These are phyloP conservation scores for Andricus quercusramuli DNA, from an alignment of 2,888 invertebrate species.

Conservation along the genomic window DNA sequence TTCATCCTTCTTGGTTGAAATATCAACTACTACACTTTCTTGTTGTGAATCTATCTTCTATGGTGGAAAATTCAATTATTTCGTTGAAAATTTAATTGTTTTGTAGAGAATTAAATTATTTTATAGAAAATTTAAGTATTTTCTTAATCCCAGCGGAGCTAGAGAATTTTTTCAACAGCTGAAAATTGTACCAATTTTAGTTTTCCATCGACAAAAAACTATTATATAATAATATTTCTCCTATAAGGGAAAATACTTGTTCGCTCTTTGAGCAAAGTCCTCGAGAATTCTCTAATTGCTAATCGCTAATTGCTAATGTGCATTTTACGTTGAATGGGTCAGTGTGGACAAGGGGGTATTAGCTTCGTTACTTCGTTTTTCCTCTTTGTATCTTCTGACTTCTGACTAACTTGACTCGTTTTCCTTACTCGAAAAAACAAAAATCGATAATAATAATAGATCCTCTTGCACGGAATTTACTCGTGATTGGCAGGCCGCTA, in stretches of 20 bases:
- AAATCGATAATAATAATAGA: neutral
- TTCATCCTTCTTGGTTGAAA: too few relatives aligned
- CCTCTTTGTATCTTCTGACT: neutral
- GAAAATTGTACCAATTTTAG: too few relatives aligned
- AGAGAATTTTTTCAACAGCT: too few relatives aligned
- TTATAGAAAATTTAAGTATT: too few relatives aligned
- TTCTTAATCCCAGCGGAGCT: too few relatives aligned
- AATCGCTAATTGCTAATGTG: conserved; percentile 22
- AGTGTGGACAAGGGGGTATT: conserved; percentile 2
- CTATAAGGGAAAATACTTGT: neutral
- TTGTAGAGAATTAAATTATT: too few relatives aligned
- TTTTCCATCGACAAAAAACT: too few relatives aligned
- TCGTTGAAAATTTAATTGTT: too few relatives aligned
- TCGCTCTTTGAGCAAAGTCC: conserved; percentile 31
- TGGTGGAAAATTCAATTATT: too few relatives aligned
- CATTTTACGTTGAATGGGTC: conserved; percentile 12
- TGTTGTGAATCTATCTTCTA: too few relatives aligned
- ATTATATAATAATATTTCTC: conserved; percentile 1
- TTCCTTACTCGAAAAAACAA: neutral
- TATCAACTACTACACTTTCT: too few relatives aligned
- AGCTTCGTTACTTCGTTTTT: neutral
- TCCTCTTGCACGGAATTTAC: neutral
- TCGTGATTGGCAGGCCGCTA: neutral
- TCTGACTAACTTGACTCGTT: neutral
- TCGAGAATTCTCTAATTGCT: conserved; percentile 23